Evolutionary conservation across 2,888 invertebrate species (phyloP), one percentile per base, ranked within the genome.

Genomic region (Chloromyia formosa): DNA sequence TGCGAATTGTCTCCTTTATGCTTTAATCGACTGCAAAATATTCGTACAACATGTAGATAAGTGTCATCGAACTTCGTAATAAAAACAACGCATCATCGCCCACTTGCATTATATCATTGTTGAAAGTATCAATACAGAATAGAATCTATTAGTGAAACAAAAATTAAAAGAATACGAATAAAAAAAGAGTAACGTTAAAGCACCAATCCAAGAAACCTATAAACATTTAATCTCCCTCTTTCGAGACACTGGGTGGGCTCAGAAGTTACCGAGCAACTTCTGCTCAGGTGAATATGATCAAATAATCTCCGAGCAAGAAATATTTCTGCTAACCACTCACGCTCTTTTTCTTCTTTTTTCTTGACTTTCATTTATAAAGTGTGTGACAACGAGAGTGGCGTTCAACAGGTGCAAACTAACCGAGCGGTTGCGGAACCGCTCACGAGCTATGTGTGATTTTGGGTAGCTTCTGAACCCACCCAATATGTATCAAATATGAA

Each of bases 71-170:
- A 27, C 66, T n/a, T 40, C 20, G 14, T 9, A 66, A 18, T 1
- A 22, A 35, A 35, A 16, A 22, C 14, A 53, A 53, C 20, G 10
- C 56, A 49, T 66, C 66, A 66, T 49, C 49, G 45, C 62, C 66
- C 62, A 16, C 27, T 35, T 40, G n/a, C 66, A 66, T 49, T n/a
- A 12, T 45, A 66, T 45, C 66, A 66, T 49, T 49, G 66, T 66
- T 42, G 22, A 22, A 66, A 66, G 49, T 66, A 66, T 45, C 18
- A 22, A 45, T n/a, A 49, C 16, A 42, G 35, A 49, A 22, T 66
- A 66, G 62, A 62, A 40, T 62, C 40, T 62, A 66, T 66, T 66
- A 66, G 66, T 18, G 45, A 66, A 4, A 60, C 14, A 23, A 60
- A 60, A 49, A 49, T n/a, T 2, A 35, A 35, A 35, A 35, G 27